phyloP scores from a whole-genome alignment of 1,140 invertebrate genomes.

The Zaprionus vittiger region DNA sequence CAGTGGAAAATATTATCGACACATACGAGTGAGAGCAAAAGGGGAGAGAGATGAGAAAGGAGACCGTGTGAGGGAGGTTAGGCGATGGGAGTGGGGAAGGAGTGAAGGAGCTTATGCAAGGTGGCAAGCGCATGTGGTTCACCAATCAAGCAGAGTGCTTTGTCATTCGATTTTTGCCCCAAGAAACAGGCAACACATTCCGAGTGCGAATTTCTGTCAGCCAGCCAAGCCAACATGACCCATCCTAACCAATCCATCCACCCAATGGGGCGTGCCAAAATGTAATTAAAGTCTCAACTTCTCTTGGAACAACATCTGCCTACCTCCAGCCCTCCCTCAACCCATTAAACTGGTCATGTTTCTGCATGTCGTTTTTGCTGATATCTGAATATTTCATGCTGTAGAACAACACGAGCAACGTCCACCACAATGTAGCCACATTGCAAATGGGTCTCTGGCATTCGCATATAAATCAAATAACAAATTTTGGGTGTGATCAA shows the following conservation, averaged over 20 bases:
- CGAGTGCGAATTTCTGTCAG: constrained; percentile 17
- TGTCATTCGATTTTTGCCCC: constrained; percentile 29
- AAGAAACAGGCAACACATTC: constrained; percentile 29
- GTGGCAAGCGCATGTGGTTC: background rate
- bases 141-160: constrained; percentile 54
- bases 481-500: constrained; percentile 49
- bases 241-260: background rate
- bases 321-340: background rate
- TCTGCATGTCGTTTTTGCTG: constrained; percentile 21
- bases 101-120: background rate
- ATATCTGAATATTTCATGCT: constrained; percentile 63
- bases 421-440: constrained; percentile 19
- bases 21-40: background rate
- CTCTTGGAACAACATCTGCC: background rate
- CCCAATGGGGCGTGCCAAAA: constrained; percentile 48
- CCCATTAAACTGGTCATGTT: background rate
- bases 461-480: constrained; percentile 44
- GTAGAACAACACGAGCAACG: constrained; percentile 21
- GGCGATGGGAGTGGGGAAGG: background rate
- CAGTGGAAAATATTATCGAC: constrained; percentile 31
- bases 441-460: constrained; percentile 39
- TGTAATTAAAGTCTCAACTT: constrained; percentile 56
- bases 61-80: too few relatives aligned
- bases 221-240: background rate
- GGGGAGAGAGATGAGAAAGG: background rate